phyloP scores from a whole-genome alignment of 1,140 invertebrate genomes.

The Halyomorpha halys region DNA sequence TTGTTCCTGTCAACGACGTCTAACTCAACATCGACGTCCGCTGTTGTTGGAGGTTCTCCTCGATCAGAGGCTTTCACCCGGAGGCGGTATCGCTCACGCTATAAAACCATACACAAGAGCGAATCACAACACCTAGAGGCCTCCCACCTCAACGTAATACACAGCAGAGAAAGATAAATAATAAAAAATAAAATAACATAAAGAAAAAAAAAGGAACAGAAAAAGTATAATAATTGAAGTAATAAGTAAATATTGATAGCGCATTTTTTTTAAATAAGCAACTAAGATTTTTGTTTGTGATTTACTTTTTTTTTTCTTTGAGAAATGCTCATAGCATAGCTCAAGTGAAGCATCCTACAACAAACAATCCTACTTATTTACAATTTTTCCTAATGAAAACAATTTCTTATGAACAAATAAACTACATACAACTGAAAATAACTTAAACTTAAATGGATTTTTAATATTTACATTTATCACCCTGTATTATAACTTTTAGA shows the following conservation, averaged over 20 bases:
- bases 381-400: no score
- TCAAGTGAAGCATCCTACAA: background rate
- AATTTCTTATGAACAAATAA: no score
- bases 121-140: constrained; percentile 13
- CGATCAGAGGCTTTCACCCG: constrained; percentile 86
- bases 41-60: constrained; percentile 74
- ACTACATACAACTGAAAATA: no score
- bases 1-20: constrained; percentile 96
- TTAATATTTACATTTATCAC: no score
- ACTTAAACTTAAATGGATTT: no score
- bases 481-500: no score
- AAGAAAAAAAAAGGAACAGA: constrained; percentile 4
- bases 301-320: constrained; percentile 9
- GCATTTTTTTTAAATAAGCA: background rate
- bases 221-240: background rate
- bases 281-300: background rate
- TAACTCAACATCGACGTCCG: constrained; percentile 91
- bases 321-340: constrained; percentile 12
- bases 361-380: no score
- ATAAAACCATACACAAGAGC: constrained; percentile 34
- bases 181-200: constrained; percentile 24
- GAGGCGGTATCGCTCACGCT: constrained; percentile 90
- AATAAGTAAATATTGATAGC: background rate
- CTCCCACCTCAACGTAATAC: constrained; percentile 11
- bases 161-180: constrained; percentile 22